Percentiles rank a stretch among this genome's conserved stretches.
These are phyloP conservation scores for Pontoporia blainvillei DNA, from an alignment of 2,113 vertebrate genomes.

Conservation along the genomic window DNA sequence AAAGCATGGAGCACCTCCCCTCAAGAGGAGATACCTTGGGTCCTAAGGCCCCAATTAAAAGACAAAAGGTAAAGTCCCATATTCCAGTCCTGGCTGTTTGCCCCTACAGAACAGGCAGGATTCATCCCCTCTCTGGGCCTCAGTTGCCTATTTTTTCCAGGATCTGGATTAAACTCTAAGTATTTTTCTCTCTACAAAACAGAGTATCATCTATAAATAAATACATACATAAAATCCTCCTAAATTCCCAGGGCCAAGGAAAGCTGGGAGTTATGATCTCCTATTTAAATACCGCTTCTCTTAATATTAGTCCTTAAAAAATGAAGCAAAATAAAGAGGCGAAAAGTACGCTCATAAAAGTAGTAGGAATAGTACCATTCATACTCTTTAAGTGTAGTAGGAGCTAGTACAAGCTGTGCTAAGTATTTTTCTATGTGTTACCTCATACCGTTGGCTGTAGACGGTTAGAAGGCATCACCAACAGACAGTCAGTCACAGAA, in stretches of 20 bases:
- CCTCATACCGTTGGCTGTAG: fast-evolving
- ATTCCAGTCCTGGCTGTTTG: not conserved
- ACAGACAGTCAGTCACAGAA: not conserved
- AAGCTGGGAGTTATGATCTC: not conserved
- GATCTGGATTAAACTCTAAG: not conserved
- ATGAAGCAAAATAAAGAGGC: not conserved
- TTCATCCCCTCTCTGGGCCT: not conserved
- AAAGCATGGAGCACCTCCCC: fast-evolving
- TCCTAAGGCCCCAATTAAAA: not conserved
- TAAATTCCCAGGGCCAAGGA: not conserved
- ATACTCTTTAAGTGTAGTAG: no score
- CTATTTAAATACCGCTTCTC: not conserved
- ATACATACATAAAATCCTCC: not conserved
- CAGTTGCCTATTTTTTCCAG: not conserved
- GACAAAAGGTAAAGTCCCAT: not conserved
- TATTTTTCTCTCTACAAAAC: not conserved
- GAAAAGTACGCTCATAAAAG: not conserved
- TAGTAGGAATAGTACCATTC: not conserved
- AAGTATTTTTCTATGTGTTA: not conserved
- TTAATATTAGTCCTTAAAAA: not conserved
- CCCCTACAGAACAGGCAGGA: not conserved
- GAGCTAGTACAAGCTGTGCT: no score
- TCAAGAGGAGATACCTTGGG: not conserved
- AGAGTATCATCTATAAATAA: not conserved
- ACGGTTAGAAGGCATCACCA: not conserved